A percentile compares a stretch with the other conserved stretches of the same genome.
These are phyloP conservation scores for Melanotus villosus DNA, from an alignment of 2,888 invertebrate species.

Conservation along the genomic window DNA sequence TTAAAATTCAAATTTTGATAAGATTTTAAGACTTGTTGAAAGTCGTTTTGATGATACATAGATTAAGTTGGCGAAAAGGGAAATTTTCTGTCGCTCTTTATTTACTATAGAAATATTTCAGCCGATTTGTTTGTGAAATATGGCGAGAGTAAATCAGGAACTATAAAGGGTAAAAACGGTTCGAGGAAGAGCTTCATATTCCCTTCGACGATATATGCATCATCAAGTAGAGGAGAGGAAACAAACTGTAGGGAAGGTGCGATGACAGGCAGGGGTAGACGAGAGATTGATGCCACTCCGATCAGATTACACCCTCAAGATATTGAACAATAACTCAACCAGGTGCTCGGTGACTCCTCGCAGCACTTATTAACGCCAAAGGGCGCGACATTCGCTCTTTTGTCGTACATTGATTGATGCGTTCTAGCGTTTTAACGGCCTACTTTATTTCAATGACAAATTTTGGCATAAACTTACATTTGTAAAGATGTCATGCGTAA, in stretches of 20 bases:
- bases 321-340: constrained; percentile 47
- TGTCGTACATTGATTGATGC: constrained; percentile 42
- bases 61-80: constrained; percentile 1
- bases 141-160: background rate
- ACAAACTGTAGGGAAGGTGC: constrained; percentile 18
- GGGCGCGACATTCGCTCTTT: constrained; percentile 40
- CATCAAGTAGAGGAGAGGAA: constrained; percentile 18
- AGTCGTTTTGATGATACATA: background rate
- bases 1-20: constrained; percentile 17
- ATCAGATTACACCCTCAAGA: constrained; percentile 45
- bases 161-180: background rate
- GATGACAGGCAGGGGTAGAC: constrained; percentile 38
- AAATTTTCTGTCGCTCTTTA: background rate
- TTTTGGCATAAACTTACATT: constrained; percentile 27
- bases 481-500: constrained; percentile 20
- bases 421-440: constrained; percentile 27
- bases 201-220: constrained; percentile 7
- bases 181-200: constrained; percentile 16
- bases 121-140: background rate
- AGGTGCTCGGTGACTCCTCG: constrained; percentile 40
- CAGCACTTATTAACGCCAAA: constrained; percentile 43
- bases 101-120: background rate
- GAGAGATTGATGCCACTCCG: constrained; percentile 40
- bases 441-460: constrained; percentile 39
- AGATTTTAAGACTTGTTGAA: constrained; percentile 20